Evolutionary conservation across 1,140 invertebrate genomes (phyloP).

Genomic region (Drepana arcuata): DNA sequence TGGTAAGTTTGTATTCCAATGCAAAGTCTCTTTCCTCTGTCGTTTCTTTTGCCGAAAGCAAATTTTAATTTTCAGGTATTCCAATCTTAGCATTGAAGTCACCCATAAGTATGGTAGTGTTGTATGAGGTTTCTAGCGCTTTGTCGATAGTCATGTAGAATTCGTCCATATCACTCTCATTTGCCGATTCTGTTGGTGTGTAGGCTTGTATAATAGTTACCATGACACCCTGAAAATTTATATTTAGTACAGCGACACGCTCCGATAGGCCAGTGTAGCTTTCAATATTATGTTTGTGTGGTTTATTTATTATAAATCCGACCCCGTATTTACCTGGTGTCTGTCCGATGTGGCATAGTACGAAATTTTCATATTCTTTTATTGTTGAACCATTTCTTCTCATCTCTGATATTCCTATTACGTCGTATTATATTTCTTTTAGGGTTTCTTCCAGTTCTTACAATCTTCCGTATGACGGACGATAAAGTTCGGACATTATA

Average conservation of each 20-base stretch:
- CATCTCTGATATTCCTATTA: conserved; percentile 4
- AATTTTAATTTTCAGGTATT: not conserved
- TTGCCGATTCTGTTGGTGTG: conserved; percentile 7
- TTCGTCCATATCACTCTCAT: conserved; percentile 5
- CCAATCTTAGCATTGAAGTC: conserved; percentile 14
- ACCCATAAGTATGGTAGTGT: conserved; percentile 4
- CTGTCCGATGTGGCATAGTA: conserved; percentile 9
- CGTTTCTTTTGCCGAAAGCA: conserved; percentile 5
- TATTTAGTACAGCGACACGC: conserved; percentile 8
- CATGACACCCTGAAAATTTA: conserved; percentile 3
- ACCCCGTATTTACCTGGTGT: conserved; percentile 12
- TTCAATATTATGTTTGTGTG: conserved; percentile 7
- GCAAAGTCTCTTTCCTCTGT: conserved; percentile 7
- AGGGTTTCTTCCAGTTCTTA: conserved; percentile 3
- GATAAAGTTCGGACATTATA: conserved; percentile 17
- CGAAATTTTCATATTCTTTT: conserved; percentile 10
- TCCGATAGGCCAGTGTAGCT: conserved; percentile 11
- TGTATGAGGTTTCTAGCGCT: conserved; percentile 1
- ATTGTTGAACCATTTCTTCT: conserved; percentile 6
- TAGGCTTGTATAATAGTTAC: conserved; percentile 15
- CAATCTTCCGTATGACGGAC: conserved; percentile 3
- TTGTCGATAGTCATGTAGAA: conserved; percentile 6
- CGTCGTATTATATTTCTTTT: conserved; percentile 2
- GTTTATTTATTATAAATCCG: conserved; percentile 11
- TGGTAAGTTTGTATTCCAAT: conserved; percentile 1